Evolutionary conservation across 2,113 vertebrate species (phyloP), one percentile per base, ranked within the genome.

Genomic region (Barnardius zonarius): DNA sequence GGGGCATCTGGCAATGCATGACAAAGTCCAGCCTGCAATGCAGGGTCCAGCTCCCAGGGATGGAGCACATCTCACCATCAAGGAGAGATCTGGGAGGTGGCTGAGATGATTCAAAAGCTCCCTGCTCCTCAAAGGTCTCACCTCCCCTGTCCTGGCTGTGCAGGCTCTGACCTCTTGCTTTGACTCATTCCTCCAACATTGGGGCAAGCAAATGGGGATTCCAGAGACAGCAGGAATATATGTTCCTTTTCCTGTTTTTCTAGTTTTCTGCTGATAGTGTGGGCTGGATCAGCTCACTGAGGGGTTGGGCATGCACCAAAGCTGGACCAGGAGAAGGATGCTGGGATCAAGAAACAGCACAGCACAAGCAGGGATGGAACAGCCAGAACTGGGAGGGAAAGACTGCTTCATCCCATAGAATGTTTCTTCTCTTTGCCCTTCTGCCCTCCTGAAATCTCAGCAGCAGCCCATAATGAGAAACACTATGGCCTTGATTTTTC

Each of bases 1-100:
- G 1, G 35, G 55, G 48, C 43, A 52, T 4, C 48, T 11, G 33
- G 37, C 20, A 78, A n/a, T 1, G 1, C 1, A 1, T 13, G 66
- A n/a, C 30, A 39, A 51, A 69, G 62, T 11, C 27, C 43, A 90
- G 41, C 27, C 66, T 17, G 14, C 24, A 57, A 16, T 28, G 31
- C 68, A 17, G 43, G 64, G 31, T 10, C 74, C 67, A 28, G 62
- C 48, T 68, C 3, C 1, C 4, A 43, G 39, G 67, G 39, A 31
- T 1, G 19, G 52, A 80, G 51, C 28, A 20, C 3, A 1, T 11
- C 25, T 64, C 20, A 13, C 66, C 66, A 13, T 14, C 55, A 31
- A 5, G 27, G 30, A 41, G n/a, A 59, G 43, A 7, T 22, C 52
- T 33, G 10, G 55, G 76, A 69, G 33, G 39, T 17, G 28, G 37